Conservation (phyloP, 2,888 invertebrate species). For the Trisateles emortualis region DNA sequence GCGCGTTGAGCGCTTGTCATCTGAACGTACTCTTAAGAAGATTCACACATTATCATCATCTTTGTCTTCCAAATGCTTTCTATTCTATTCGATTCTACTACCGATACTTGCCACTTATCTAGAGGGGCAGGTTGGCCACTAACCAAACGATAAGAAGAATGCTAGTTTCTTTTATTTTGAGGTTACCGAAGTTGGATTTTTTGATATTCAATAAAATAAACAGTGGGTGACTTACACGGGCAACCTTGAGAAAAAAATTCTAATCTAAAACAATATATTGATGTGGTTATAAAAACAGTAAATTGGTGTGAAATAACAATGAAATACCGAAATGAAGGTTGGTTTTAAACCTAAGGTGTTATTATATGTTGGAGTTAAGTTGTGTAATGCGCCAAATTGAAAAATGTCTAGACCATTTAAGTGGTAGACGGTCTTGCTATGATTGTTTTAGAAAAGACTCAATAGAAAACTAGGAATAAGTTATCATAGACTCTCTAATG, state of each 20-base stretch:
- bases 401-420: neutral
- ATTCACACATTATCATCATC: too few species aligned
- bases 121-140: too few species aligned
- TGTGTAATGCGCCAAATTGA: neutral
- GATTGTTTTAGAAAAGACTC: neutral
- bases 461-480: too few species aligned
- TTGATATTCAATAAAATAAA: too few species aligned
- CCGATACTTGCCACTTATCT: too few species aligned
- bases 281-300: neutral
- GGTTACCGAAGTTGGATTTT: too few species aligned
- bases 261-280: neutral
- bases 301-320: neutral
- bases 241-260: neutral
- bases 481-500: too few species aligned
- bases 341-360: neutral
- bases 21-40: too few species aligned
- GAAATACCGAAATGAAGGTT: neutral
- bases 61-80: too few species aligned
- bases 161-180: neutral
- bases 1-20: too few species aligned
- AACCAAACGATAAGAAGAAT: too few species aligned
- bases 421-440: neutral
- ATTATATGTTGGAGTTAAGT: neutral
- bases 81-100: too few species aligned
- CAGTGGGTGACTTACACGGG: constrained; percentile 1